A percentile compares a stretch with the other conserved stretches of the same genome.
These are phyloP conservation scores for Leptobrachium ailaonicum DNA, from an alignment of 2,113 vertebrate genomes.

Conservation along the genomic window DNA sequence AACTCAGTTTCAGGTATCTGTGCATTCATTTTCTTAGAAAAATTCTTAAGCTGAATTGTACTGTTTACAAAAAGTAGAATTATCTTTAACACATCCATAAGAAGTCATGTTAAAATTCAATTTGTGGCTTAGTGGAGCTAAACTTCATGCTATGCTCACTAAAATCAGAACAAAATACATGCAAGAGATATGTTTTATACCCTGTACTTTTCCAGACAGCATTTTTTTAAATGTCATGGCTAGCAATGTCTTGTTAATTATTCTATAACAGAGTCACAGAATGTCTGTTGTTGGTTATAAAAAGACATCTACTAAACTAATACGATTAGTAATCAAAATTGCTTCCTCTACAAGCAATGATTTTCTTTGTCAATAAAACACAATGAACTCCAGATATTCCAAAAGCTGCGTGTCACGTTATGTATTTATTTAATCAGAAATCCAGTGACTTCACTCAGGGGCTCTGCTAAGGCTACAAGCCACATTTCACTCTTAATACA, in stretches of 20 bases:
- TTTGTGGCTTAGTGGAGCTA: too few species aligned
- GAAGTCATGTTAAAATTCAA: too few species aligned
- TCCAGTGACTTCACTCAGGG: slow-evolving; percentile 35
- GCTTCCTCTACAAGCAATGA: slow-evolving; percentile 37
- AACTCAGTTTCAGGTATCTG: too few species aligned
- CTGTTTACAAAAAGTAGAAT: too few species aligned
- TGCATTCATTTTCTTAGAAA: too few species aligned
- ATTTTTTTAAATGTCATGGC: slow-evolving; percentile 10
- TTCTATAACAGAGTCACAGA: slow-evolving; percentile 35
- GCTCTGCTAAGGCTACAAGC: slow-evolving; percentile 3
- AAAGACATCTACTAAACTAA: slow-evolving; percentile 42
- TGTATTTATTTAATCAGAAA: slow-evolving; percentile 40
- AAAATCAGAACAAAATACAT: slow-evolving; percentile 14
- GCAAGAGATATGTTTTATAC: background rate
- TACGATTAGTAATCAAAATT: slow-evolving; percentile 33
- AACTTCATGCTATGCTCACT: background rate
- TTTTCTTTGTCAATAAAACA: slow-evolving; percentile 18
- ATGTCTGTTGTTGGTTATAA: slow-evolving; percentile 46
- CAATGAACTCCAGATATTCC: slow-evolving; percentile 44
- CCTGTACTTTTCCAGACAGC: slow-evolving; percentile 2
- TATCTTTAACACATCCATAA: too few species aligned
- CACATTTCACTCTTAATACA: background rate
- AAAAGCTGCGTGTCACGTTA: slow-evolving; percentile 26
- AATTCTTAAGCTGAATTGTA: too few species aligned
- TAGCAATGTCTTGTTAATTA: slow-evolving; percentile 30